These are phyloP conservation scores for Chondrilla cf. caribensis DNA, from an alignment of 37 sponge, comb jelly and placozoan species.

Conservation along the genomic window DNA sequence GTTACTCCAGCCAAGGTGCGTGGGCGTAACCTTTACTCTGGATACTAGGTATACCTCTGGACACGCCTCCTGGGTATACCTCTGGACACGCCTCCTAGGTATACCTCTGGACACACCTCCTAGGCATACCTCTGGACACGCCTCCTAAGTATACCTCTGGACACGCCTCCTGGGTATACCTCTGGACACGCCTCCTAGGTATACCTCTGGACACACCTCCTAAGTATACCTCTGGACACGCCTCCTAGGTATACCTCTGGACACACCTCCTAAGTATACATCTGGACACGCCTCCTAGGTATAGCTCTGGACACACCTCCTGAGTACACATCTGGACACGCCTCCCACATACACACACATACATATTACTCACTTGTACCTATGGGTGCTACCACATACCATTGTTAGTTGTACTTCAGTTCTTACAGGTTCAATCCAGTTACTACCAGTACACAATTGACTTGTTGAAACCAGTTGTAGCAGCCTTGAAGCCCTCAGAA, in stretches of 20 bases:
- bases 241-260: neutral
- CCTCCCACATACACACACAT: too few relatives aligned
- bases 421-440: constrained; percentile 16
- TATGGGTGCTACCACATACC: too few relatives aligned
- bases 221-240: too few relatives aligned
- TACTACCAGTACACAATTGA: neutral
- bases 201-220: constrained; percentile 43
- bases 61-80: too few relatives aligned
- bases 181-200: constrained; percentile 44
- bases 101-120: constrained; percentile 43
- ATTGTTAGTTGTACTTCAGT: too few relatives aligned
- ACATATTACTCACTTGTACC: too few relatives aligned
- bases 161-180: too few relatives aligned
- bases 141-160: neutral
- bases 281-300: constrained; percentile 44
- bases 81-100: constrained; percentile 44
- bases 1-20: constrained; percentile 52
- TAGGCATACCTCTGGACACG: too few relatives aligned
- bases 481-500: neutral
- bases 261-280: too few relatives aligned
- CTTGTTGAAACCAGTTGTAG: neutral
- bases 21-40: too few relatives aligned
- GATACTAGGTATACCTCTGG: neutral
- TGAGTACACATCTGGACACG: too few relatives aligned
- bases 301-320: constrained; percentile 45